Conservation (phyloP, 2,888 invertebrate species). For the Eudiplozoon nipponicum region DNA sequence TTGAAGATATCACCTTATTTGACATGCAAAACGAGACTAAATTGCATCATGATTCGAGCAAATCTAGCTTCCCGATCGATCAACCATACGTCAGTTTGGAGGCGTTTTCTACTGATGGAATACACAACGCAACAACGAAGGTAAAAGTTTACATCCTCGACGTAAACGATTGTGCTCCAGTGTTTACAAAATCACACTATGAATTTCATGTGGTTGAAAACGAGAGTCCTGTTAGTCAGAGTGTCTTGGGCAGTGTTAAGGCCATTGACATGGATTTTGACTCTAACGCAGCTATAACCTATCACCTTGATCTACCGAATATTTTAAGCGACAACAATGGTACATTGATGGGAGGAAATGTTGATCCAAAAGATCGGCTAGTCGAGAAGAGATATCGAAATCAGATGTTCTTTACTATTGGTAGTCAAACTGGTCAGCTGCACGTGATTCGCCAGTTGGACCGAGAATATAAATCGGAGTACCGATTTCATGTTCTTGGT, state of each 20-base stretch:
- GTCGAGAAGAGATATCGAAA: no score
- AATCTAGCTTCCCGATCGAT: no score
- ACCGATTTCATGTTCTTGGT: constrained; percentile 6
- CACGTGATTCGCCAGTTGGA: constrained; percentile 7
- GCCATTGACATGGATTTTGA: constrained; percentile 10
- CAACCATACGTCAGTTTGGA: constrained; percentile 1
- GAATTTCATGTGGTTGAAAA: constrained; percentile 10
- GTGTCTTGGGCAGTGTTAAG: constrained; percentile 8
- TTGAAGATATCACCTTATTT: no score
- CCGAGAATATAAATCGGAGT: constrained; percentile 4
- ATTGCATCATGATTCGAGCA: no score
- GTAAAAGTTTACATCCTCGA: constrained; percentile 6
- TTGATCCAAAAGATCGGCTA: no score
- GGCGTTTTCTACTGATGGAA: not conserved
- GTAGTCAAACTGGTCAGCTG: constrained; percentile 4
- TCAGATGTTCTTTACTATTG: no score
- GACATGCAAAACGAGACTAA: no score
- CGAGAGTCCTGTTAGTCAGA: constrained; percentile 3
- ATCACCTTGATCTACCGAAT: not conserved
- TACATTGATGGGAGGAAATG: no score
- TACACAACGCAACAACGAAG: no score
- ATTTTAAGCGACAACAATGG: constrained; percentile 5
- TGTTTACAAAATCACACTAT: constrained; percentile 7
- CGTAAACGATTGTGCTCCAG: constrained; percentile 13
- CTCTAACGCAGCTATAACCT: constrained; percentile 3